A percentile compares a stretch with the other conserved stretches of the same genome.
Evolutionary conservation across 2,113 vertebrate species (phyloP).

Genomic region (Eulacestoma nigropectus): DNA sequence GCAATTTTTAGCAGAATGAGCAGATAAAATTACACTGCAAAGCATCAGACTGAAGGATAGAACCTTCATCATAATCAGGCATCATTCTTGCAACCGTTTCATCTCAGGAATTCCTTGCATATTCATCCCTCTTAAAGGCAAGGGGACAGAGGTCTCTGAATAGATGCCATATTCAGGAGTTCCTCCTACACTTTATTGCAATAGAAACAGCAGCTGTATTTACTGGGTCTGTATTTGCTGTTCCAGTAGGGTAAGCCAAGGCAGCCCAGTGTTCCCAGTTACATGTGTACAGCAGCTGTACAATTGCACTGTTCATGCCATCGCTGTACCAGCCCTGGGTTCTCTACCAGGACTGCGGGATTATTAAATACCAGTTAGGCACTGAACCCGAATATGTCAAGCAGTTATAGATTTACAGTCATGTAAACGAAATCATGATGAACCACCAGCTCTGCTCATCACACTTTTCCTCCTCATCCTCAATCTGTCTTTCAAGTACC

Average conservation of each 20-base stretch:
- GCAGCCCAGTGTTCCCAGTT: background rate
- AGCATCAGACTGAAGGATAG: background rate
- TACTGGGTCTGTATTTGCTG: background rate
- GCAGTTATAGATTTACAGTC: background rate
- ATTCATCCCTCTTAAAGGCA: background rate
- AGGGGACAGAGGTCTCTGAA: background rate
- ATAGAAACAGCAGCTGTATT: background rate
- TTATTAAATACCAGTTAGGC: background rate
- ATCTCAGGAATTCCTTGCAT: slow-evolving; percentile 23
- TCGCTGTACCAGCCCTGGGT: fast-evolving
- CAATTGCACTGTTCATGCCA: background rate
- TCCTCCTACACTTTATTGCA: background rate
- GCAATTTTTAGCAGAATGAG: slow-evolving; percentile 42
- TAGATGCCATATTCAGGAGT: background rate
- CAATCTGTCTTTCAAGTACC: background rate
- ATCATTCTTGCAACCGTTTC: background rate
- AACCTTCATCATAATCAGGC: slow-evolving; percentile 16
- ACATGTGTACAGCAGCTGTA: background rate
- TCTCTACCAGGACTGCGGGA: background rate
- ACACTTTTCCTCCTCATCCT: background rate
- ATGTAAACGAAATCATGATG: background rate
- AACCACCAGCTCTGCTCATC: background rate
- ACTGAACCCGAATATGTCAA: background rate
- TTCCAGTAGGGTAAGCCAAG: background rate
- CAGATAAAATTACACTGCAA: slow-evolving; percentile 30